These are phyloP conservation scores for Caenorhabditis afra DNA, from an alignment of 2,888 invertebrate genomes.

Conservation along the genomic window DNA sequence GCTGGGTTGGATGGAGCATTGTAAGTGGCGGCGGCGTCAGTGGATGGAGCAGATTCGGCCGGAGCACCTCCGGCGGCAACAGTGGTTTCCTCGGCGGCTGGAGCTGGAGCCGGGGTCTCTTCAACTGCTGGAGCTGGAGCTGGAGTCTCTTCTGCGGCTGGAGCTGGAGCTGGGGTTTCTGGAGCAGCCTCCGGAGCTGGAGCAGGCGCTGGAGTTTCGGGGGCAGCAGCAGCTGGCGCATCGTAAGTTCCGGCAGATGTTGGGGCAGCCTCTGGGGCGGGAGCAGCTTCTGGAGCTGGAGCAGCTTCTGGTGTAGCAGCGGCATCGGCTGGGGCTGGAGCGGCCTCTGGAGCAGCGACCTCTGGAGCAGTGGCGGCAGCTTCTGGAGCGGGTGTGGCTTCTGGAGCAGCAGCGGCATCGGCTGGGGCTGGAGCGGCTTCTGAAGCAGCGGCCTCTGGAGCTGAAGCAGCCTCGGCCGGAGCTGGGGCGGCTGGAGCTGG, in stretches of 20 bases:
- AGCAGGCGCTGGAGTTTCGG: background rate
- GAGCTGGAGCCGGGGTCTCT: constrained; percentile 15
- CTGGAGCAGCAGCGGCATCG: constrained; percentile 9
- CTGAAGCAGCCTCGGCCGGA: constrained; percentile 20
- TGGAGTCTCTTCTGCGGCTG: constrained; percentile 29
- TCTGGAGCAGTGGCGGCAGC: constrained; percentile 18
- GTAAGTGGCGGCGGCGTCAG: background rate
- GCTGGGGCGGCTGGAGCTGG: constrained; percentile 30
- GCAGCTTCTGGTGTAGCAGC: constrained; percentile 35
- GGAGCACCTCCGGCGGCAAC: constrained; percentile 16
- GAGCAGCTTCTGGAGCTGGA: constrained; percentile 28
- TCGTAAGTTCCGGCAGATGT: constrained; percentile 13
- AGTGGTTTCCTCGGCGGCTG: constrained; percentile 18
- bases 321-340: constrained; percentile 20
- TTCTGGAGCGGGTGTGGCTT: constrained; percentile 13
- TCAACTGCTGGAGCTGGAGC: constrained; percentile 31
- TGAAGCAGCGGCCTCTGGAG: constrained; percentile 22
- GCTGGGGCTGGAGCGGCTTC: constrained; percentile 18
- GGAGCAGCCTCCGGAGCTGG: constrained; percentile 17
- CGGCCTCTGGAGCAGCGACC: constrained; percentile 23
- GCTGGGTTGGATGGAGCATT: background rate
- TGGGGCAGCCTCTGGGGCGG: constrained; percentile 29
- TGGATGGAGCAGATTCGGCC: constrained; percentile 4
- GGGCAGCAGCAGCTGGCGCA: background rate
- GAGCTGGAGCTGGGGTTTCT: constrained; percentile 42